These are phyloP conservation scores for Scaptomyza flava DNA, from an alignment of 2,888 invertebrate species.

Conservation along the genomic window DNA sequence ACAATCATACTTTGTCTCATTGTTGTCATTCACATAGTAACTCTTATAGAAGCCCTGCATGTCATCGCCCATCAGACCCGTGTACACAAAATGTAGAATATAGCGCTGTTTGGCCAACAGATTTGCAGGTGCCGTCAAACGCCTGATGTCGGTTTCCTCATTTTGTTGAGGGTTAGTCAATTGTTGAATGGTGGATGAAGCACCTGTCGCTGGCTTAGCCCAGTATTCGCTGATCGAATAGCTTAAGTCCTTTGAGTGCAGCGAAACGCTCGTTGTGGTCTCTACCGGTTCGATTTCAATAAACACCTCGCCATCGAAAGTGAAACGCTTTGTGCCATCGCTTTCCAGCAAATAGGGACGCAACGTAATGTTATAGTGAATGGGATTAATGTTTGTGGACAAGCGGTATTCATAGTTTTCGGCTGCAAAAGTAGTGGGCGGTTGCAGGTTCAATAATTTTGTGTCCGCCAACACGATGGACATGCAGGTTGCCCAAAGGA, in stretches of 20 bases:
- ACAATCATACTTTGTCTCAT: slow-evolving; percentile 76
- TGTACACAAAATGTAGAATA: slow-evolving; percentile 85
- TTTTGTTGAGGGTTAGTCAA: not conserved
- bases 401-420: slow-evolving; percentile 72
- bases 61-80: slow-evolving; percentile 85
- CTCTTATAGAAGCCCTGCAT: slow-evolving; percentile 86
- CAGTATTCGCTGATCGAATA: slow-evolving; percentile 63
- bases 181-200: not conserved
- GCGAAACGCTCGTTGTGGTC: slow-evolving; percentile 84
- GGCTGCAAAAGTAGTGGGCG: slow-evolving; percentile 37
- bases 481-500: slow-evolving; percentile 58
- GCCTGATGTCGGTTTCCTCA: slow-evolving; percentile 77
- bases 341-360: slow-evolving; percentile 85
- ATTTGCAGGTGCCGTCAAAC: slow-evolving; percentile 73
- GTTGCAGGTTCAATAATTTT: slow-evolving; percentile 24
- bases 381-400: slow-evolving; percentile 84
- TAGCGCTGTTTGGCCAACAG: slow-evolving; percentile 83
- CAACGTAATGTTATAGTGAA: slow-evolving; percentile 86
- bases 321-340: slow-evolving; percentile 73
- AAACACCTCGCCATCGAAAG: slow-evolving; percentile 81
- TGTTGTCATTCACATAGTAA: slow-evolving; percentile 81
- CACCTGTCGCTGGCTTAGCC: slow-evolving; percentile 28
- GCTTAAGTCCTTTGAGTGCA: slow-evolving; percentile 86
- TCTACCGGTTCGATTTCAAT: slow-evolving; percentile 85
- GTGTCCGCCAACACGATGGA: slow-evolving; percentile 52